Evolutionary conservation across 2,113 vertebrate species (phyloP), one percentile per base, ranked within the genome.

Genomic region (Trogon melanurus): DNA sequence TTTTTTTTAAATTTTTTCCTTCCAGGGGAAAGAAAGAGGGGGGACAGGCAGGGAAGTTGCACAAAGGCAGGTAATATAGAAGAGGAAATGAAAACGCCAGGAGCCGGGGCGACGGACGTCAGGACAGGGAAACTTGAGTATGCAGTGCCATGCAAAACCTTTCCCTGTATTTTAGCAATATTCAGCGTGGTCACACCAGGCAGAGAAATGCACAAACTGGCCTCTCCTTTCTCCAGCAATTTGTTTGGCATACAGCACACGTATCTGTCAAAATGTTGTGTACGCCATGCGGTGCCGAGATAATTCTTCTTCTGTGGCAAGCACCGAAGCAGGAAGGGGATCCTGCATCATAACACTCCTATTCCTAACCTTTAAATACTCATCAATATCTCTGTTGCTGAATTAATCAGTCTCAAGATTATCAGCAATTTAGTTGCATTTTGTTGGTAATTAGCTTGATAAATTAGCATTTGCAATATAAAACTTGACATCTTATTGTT

Each of bases 361-460:
- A 81, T 88, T 94, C 72, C 95, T 97, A 97, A 97, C 96, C 97
- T 98, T 97, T 97, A 97, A 97, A 97, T 96, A 96, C 96, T 94
- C 96, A 96, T 90, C 97, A 97, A 96, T 97, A 96, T 95, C 97
- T 97, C 93, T 79, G 76, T 94, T 96, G 95, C 92, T 96, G 95
- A 98, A 98, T 98, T 98, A 97, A 98, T 97, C 98, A 97, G 95
- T 91, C 97, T 97, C 96, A 97, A 98, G 97, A 97, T 97, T 98
- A 98, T 98, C 97, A 97, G 97, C 94, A 98, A 97, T 97, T 98
- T 97, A 98, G 95, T 95, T 97, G 95, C 97, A 97, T 98, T 98
- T 98, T 97, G 97, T 97, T 98, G 96, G 97, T 97, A 98, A 98
- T 98, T 98, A 98, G 95, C 97, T 98, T 98, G 97, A 98, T 98